A percentile compares a stretch with the other conserved stretches of the same genome.
Conservation (phyloP, 1,140 invertebrate genomes). For the Dinoponera quadriceps region DNA sequence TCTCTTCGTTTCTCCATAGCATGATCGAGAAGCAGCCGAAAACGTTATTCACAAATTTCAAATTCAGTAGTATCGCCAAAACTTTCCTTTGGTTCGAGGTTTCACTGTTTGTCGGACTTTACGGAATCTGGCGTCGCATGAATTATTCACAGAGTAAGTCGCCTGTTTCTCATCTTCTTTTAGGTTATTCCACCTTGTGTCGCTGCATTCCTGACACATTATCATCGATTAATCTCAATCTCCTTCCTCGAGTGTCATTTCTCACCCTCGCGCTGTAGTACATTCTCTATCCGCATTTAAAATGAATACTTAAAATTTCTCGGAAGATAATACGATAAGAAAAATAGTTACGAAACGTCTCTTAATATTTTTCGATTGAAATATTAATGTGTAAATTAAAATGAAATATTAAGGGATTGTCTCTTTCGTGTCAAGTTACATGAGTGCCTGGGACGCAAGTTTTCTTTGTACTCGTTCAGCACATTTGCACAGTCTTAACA, state of each 20-base stretch:
- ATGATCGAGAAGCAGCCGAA: slow-evolving; percentile 81
- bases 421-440: not conserved
- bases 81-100: slow-evolving; percentile 70
- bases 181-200: slow-evolving; percentile 52
- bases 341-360: not conserved
- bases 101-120: slow-evolving; percentile 66
- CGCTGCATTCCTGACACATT: not conserved
- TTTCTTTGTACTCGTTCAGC: not conserved
- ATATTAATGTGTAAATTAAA: no score
- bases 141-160: slow-evolving; percentile 81
- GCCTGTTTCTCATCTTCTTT: slow-evolving; percentile 5
- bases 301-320: not conserved
- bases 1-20: slow-evolving; percentile 72
- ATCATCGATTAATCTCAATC: not conserved
- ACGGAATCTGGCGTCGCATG: slow-evolving; percentile 77
- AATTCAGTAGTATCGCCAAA: slow-evolving; percentile 45
- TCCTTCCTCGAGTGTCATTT: not conserved
- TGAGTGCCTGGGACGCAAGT: not conserved
- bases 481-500: not conserved
- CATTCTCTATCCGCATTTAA: not conserved
- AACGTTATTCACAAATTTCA: not conserved
- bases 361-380: not conserved
- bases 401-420: not conserved
- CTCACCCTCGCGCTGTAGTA: not conserved
- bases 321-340: not conserved